Conservation (phyloP, 2,113 vertebrate species). For the Ammodytes marinus region DNA sequence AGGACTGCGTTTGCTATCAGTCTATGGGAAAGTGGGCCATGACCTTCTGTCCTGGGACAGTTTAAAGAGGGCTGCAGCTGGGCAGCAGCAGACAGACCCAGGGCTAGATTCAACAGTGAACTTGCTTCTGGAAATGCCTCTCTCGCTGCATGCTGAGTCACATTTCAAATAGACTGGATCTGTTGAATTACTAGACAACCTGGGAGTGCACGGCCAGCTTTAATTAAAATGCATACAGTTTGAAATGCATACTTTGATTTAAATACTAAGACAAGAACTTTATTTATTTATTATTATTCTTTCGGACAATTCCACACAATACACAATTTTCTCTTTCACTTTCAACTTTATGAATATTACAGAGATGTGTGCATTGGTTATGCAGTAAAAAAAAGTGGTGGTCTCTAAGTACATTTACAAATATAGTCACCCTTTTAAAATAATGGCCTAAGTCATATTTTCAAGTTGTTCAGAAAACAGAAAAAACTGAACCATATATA, state of each 20-base stretch:
- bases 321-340: too few species aligned
- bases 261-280: neutral
- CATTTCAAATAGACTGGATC: neutral
- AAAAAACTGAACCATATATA: too few species aligned
- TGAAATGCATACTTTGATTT: neutral
- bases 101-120: neutral
- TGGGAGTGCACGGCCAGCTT: neutral
- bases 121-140: neutral
- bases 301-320: too few species aligned
- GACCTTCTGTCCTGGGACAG: conserved; percentile 20
- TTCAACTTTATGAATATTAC: neutral
- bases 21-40: conserved; percentile 43
- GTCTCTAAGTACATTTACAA: neutral
- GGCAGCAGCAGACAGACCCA: neutral
- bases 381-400: too few species aligned
- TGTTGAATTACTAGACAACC: neutral
- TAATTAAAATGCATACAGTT: neutral
- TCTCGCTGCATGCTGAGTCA: neutral
- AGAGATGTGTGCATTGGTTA: neutral
- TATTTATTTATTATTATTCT: too few species aligned
- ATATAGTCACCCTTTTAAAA: too few species aligned
- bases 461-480: too few species aligned
- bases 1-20: neutral
- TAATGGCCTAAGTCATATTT: too few species aligned
- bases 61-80: conserved; percentile 31